Conservation (phyloP, 2,888 invertebrate species). For the Heliconius ismenius region DNA sequence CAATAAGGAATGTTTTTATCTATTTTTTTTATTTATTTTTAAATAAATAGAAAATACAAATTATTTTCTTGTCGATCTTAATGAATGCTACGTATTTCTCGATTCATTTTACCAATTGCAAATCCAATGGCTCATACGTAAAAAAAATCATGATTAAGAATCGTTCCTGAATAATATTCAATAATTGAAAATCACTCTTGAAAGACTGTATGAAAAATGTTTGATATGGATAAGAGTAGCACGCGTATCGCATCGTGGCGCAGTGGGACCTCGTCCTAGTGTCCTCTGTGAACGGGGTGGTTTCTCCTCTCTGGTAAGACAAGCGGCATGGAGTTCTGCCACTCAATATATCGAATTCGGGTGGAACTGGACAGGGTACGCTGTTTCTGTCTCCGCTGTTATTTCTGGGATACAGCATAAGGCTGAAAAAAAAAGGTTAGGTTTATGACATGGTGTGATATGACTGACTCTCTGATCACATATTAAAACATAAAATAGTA, state of each 20-base stretch:
- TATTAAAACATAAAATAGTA: no score
- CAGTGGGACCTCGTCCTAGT: no score
- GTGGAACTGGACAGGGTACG: no score
- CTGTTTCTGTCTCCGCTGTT: neutral
- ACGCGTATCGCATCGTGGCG: no score
- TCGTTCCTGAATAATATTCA: neutral
- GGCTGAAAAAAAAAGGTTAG: neutral
- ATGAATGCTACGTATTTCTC: no score
- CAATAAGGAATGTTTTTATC: neutral
- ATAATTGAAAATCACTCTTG: neutral
- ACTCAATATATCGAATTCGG: no score
- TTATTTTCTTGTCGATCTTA: neutral
- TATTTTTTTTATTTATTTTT: no score
- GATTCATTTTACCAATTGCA: neutral
- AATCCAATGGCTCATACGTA: neutral
- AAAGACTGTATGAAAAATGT: neutral
- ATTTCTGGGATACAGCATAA: neutral
- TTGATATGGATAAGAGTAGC: neutral
- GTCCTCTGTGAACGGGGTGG: no score
- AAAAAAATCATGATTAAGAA: neutral
- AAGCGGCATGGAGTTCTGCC: no score
- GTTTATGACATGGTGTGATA: no score
- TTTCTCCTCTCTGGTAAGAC: no score
- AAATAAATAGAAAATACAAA: neutral
- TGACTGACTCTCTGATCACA: no score